Percentiles rank a stretch among this genome's conserved stretches.
Conservation (phyloP, 2,888 invertebrate species). For the Tinea pellionella region DNA sequence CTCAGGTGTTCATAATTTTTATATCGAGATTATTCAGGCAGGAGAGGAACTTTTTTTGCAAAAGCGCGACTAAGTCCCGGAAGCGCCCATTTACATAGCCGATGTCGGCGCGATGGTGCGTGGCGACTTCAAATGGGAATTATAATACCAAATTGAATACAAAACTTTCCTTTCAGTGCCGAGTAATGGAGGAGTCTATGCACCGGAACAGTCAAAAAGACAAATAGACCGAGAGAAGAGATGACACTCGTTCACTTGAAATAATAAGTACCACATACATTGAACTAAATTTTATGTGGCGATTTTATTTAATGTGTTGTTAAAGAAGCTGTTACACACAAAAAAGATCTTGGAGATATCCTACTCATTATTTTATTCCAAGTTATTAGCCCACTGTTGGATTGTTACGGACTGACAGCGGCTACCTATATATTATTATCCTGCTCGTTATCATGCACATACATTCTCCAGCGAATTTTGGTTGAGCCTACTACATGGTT, state of each 20-base stretch:
- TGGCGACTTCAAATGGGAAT: conserved; percentile 70
- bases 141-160: conserved; percentile 72
- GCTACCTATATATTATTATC: too few species aligned
- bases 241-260: conserved; percentile 60
- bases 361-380: conserved; percentile 48
- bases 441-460: too few species aligned
- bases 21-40: conserved; percentile 30
- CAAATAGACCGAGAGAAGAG: conserved; percentile 62
- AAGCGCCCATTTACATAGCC: conserved; percentile 68
- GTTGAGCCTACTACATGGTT: too few species aligned
- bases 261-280: conserved; percentile 64
- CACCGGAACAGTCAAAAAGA: conserved; percentile 70
- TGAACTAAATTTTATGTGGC: conserved; percentile 24
- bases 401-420: conserved; percentile 20
- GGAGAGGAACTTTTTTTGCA: conserved; percentile 31
- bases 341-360: background rate
- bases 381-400: conserved; percentile 51
- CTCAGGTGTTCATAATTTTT: conserved; percentile 13
- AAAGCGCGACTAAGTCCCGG: conserved; percentile 60
- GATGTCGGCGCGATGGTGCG: conserved; percentile 68
- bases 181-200: conserved; percentile 69
- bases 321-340: background rate
- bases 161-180: conserved; percentile 71
- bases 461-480: too few species aligned
- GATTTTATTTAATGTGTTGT: background rate